Base-by-base conservation (phyloP, 2,888 invertebrate species). In the Abscondita cerata region DNA sequence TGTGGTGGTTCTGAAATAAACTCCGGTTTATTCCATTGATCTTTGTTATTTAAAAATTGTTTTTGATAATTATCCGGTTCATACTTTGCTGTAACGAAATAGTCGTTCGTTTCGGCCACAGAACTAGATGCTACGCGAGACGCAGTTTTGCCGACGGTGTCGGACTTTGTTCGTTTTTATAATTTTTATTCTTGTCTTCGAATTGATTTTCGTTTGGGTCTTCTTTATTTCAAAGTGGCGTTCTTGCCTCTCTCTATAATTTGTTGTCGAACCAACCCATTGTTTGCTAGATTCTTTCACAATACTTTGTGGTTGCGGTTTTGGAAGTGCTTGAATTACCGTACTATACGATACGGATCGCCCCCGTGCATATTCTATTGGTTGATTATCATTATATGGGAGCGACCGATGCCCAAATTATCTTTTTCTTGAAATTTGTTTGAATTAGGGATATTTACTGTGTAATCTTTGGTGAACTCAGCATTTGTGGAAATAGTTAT, bases 331-430 rank as follows among this genome's bases (percentile, higher is more conserved):
- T 78, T 76, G 81, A 16, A 83, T 80, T 40, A 85, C 81, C 20
- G 84, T 83, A 59, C 83, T 84, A 64, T 85, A 84, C 2, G 85
- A 85, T 53, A 84, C 83, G 2, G 85, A 84, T 68, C 84, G 76
- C 12, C 83, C 83, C 68, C 81, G 70, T 15, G 70, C 71, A 2
- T 72, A 58, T 25, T 77, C 75, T 33, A 68, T 79, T 1, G 80
- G 77, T 55, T 73, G 71, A n/a, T n/a, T n/a, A 63, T 83, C 81
- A 66, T 84, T 84, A 72, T 82, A 84, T 65, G 85, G 82, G 19
- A 83, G 77, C 34, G 65, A 59, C 33, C 82, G 82, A 67, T 83
- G 80, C 62, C 83, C 81, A 72, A 83, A 85, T 69, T 79, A 80
- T 72, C 73, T 71, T 72, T 78, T 76, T 61, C 76, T 80, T 59